Conservation (phyloP, 2,888 invertebrate species). For the Agrotis segetum region DNA sequence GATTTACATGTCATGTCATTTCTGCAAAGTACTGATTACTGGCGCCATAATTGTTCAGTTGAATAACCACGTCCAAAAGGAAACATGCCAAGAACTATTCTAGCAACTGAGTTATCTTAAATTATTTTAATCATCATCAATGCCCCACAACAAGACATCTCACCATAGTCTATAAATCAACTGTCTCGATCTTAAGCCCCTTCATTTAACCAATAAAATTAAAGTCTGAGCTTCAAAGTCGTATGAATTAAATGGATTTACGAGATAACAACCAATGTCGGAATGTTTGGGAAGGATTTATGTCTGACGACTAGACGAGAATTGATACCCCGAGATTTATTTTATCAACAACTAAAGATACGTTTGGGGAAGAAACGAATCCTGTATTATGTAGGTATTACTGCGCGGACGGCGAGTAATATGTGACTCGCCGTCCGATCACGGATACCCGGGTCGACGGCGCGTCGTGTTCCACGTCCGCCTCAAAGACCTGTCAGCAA, state of each 20-base stretch:
- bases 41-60: too few species aligned
- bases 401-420: too few species aligned
- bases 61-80: too few species aligned
- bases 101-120: background rate
- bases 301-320: constrained; percentile 8
- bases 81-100: background rate
- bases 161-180: constrained; percentile 27
- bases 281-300: constrained; percentile 19
- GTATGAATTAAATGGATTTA: constrained; percentile 43
- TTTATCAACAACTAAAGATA: constrained; percentile 26
- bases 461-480: too few species aligned
- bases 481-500: too few species aligned
- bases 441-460: too few species aligned
- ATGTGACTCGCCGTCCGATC: too few species aligned
- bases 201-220: constrained; percentile 27
- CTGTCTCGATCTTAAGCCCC: background rate
- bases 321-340: constrained; percentile 26
- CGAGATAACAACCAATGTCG: constrained; percentile 34
- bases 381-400: background rate
- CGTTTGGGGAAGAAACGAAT: background rate
- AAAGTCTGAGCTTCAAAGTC: constrained; percentile 39
- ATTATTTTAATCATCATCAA: background rate
- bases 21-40: too few species aligned
- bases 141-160: background rate
- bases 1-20: too few species aligned